Percentiles rank a stretch among this genome's conserved stretches.
Evolutionary conservation across 2,888 invertebrate species (phyloP).

Genomic region (Conchocele bisecta): DNA sequence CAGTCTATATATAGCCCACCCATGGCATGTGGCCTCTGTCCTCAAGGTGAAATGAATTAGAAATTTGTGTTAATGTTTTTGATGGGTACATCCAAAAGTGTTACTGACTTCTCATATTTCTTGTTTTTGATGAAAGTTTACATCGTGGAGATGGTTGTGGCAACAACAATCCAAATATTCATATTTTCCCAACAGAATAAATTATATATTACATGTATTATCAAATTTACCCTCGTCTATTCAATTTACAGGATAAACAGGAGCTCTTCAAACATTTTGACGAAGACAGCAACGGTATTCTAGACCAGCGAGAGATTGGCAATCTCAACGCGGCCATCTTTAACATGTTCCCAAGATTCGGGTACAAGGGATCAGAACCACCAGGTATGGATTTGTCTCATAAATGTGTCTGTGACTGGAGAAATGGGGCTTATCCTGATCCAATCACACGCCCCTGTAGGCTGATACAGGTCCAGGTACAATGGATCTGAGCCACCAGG

Average conservation of each 20-base stretch:
- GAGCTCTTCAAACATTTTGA: conserved; percentile 72
- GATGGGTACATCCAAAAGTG: no score
- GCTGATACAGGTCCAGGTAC: not conserved
- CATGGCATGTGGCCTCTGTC: no score
- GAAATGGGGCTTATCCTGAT: not conserved
- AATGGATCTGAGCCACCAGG: not conserved
- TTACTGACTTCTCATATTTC: no score
- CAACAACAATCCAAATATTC: no score
- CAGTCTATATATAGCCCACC: no score
- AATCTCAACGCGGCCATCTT: conserved; percentile 76
- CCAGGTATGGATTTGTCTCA: conserved; percentile 71
- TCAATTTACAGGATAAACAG: conserved; percentile 67
- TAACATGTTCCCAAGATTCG: conserved; percentile 74
- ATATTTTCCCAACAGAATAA: not conserved
- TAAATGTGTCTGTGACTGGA: no score
- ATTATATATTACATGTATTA: no score
- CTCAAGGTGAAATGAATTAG: no score
- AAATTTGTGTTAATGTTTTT: no score
- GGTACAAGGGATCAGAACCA: conserved; percentile 69
- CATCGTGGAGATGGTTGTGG: no score
- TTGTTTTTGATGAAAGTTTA: no score
- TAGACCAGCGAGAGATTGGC: conserved; percentile 74
- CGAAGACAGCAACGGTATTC: conserved; percentile 71
- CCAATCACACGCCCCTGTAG: not conserved
- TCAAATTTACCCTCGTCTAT: no score